Base-by-base conservation (phyloP, 2,797 vertebrate species). In the Falco novaeseelandiae region DNA sequence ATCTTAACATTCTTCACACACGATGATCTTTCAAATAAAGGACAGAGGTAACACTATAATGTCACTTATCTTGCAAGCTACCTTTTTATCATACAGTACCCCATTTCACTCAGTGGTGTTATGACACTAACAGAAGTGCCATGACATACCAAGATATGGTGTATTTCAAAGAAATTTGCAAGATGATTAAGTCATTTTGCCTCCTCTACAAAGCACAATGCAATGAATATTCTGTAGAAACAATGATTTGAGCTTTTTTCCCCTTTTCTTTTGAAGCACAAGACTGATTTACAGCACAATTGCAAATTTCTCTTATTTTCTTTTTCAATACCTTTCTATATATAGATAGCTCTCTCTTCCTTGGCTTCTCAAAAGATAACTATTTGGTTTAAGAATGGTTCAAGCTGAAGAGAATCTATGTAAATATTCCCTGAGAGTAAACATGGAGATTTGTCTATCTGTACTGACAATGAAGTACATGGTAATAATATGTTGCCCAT, bases 401-500 rank as follows among this genome's bases (percentile, higher is more conserved):
- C 93, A 95, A 92, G 78, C 87, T 79, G 61, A 77, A 77, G 65
- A 82, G 16, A 54, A 91, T 92, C 91, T 97, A 83, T 80, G 74
- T 66, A 97, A 97, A 96, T 89, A 97, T 49, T 93, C 69, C 62
- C 59, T 84, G 87, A 59, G 88, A 95, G 90, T 97, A 96, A 94
- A 97, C 77, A 96, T 66, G 69, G 92, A 95, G 96, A 92, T 62
- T 48, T 71, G 36, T 88, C 74, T 96, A 88, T 65, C 74, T 91
- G 89, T 92, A 72, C 49, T 62, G 32, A 95, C 72, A 93, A 95
- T 18, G 71, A 95, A 87, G 73, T 77, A 85, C 95, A 82, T 55
- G 51, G 62, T 61, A 90, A 93, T 88, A 83, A 73, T n/a, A 82
- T 34, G 76, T 74, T 90, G 74, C 65, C 83, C 29, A 42, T 94